Conservation (phyloP, 2,113 vertebrate species). For the Podilymbus podiceps region DNA sequence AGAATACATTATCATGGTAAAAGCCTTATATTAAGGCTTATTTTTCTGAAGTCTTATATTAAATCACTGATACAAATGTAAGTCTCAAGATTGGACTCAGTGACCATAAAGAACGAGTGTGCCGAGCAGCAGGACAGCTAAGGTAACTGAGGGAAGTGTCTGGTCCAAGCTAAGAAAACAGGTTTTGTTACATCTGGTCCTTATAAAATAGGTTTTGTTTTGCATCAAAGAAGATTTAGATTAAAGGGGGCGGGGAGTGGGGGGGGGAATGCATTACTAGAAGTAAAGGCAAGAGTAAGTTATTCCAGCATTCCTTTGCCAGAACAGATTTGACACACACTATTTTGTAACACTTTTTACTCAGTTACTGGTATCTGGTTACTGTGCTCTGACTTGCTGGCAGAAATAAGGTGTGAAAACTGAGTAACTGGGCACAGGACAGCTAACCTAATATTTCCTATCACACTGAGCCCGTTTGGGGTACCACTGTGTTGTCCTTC, state of each 20-base stretch:
- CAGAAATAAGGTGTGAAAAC: neutral
- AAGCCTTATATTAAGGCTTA: neutral
- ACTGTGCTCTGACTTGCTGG: neutral
- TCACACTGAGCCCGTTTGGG: neutral
- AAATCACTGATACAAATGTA: neutral
- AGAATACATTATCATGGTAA: neutral
- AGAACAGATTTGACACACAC: neutral
- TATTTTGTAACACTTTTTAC: neutral
- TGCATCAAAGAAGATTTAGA: neutral
- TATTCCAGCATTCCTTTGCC: neutral
- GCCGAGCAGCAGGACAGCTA: neutral
- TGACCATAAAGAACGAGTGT: neutral
- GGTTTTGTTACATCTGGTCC: neutral
- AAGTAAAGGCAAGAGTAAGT: neutral
- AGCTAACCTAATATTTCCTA: neutral
- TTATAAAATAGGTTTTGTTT: neutral
- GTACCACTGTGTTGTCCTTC: neutral
- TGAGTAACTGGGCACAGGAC: neutral
- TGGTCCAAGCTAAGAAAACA: neutral
- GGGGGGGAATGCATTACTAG: neutral
- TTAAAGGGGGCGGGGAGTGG: no score
- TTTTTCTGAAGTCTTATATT: neutral
- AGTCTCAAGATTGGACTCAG: neutral
- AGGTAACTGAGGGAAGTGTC: neutral
- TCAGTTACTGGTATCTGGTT: neutral